These are phyloP conservation scores for Andrena flavipes DNA, from an alignment of 2,888 invertebrate species.

Conservation along the genomic window DNA sequence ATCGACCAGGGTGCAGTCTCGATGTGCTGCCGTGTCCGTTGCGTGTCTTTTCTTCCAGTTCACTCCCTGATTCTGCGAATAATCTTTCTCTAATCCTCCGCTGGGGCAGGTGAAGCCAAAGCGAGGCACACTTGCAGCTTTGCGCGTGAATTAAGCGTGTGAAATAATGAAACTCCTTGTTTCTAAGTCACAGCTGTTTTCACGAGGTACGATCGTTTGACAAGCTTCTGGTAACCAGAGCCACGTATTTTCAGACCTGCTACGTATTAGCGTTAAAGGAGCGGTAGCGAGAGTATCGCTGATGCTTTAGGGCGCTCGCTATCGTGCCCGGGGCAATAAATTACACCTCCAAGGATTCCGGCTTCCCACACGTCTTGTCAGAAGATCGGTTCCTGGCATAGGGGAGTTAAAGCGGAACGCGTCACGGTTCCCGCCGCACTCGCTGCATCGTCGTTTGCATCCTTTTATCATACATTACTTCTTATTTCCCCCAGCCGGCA, in stretches of 20 bases:
- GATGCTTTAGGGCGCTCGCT: conserved; percentile 35
- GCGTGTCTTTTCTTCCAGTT: not conserved
- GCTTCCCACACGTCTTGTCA: conserved; percentile 54
- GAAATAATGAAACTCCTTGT: too few relatives aligned
- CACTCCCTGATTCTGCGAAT: not conserved
- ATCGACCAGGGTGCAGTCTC: conserved; percentile 57
- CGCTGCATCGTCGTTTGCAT: conserved; percentile 19
- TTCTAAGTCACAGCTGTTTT: too few relatives aligned
- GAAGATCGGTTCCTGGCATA: conserved; percentile 47
- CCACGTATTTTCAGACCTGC: not conserved
- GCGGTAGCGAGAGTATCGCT: conserved; percentile 28
- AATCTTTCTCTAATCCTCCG: not conserved
- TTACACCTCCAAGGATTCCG: conserved; percentile 45
- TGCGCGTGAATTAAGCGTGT: too few relatives aligned
- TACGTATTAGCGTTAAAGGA: conserved; percentile 10
- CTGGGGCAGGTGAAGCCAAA: too few relatives aligned
- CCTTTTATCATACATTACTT: conserved; percentile 35
- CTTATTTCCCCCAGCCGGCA: not conserved
- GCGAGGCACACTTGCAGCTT: too few relatives aligned
- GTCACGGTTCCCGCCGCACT: conserved; percentile 21
- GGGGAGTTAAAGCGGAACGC: conserved; percentile 51
- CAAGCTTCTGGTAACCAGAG: too few relatives aligned
- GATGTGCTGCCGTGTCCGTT: not conserved
- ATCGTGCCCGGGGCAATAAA: conserved; percentile 40
- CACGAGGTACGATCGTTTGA: too few relatives aligned